These are phyloP conservation scores for Callimorpha dominula DNA, from an alignment of 2,888 invertebrate species.

Conservation along the genomic window DNA sequence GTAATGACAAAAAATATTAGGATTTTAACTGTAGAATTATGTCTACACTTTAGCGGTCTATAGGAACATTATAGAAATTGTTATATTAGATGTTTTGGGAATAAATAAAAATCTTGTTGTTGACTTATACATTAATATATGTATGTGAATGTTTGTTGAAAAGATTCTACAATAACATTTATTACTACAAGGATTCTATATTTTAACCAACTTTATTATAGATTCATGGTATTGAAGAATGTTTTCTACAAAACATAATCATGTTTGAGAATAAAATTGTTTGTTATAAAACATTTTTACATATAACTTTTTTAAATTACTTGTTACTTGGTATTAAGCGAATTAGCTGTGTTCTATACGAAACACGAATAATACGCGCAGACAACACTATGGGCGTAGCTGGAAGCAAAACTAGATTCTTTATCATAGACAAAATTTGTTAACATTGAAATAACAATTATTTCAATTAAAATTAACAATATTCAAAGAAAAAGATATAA, in stretches of 20 bases:
- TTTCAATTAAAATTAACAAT: no score
- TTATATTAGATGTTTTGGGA: slow-evolving; percentile 72
- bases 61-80: slow-evolving; percentile 67
- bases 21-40: slow-evolving; percentile 54
- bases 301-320: slow-evolving; percentile 55
- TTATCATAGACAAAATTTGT: slow-evolving; percentile 5
- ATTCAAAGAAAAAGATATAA: no score
- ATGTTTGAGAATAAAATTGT: slow-evolving; percentile 53
- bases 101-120: slow-evolving; percentile 73
- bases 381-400: slow-evolving; percentile 21
- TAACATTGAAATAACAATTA: no score
- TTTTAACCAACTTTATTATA: neutral
- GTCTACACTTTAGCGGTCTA: slow-evolving; percentile 62
- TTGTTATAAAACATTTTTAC: slow-evolving; percentile 62
- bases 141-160: slow-evolving; percentile 36
- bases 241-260: slow-evolving; percentile 40
- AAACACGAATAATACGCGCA: slow-evolving; percentile 16
- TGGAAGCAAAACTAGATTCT: slow-evolving; percentile 8
- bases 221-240: slow-evolving; percentile 32
- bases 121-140: slow-evolving; percentile 56
- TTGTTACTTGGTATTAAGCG: slow-evolving; percentile 58
- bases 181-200: neutral
- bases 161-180: slow-evolving; percentile 34
- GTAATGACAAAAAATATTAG: slow-evolving; percentile 32
- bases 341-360: slow-evolving; percentile 35